Evolutionary conservation across 2,797 vertebrate species (phyloP).

Genomic region (Poeciliopsis turneri): DNA sequence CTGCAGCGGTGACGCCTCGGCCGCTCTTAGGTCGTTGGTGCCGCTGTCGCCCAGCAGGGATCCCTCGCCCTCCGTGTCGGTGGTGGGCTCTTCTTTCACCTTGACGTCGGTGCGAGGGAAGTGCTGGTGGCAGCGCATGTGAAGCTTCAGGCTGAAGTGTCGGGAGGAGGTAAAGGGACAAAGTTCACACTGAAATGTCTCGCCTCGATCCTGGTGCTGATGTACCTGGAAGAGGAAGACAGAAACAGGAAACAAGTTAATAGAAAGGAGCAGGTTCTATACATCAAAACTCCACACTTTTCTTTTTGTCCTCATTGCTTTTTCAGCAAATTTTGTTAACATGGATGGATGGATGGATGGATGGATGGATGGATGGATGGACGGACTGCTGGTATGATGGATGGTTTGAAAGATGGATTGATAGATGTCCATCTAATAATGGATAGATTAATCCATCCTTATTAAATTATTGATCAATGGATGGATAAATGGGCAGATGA

Average conservation of each 20-base stretch:
- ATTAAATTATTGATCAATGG: too few relatives aligned
- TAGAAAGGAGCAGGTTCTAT: neutral
- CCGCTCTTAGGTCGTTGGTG: slow-evolving; percentile 79
- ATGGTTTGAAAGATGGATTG: neutral
- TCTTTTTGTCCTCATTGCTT: neutral
- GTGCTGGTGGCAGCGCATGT: slow-evolving; percentile 99
- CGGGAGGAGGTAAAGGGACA: slow-evolving; percentile 99
- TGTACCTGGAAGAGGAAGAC: slow-evolving; percentile 86
- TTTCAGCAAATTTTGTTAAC: neutral
- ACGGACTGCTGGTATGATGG: too few relatives aligned
- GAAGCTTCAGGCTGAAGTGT: slow-evolving; percentile 99
- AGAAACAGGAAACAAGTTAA: slow-evolving; percentile 28
- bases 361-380: neutral
- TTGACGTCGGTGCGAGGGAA: slow-evolving; percentile 95
- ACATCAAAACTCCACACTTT: neutral
- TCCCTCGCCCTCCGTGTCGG: slow-evolving; percentile 91
- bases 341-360: neutral
- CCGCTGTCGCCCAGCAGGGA: slow-evolving; percentile 86
- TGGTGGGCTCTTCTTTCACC: slow-evolving; percentile 96
- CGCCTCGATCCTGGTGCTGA: slow-evolving; percentile 98
- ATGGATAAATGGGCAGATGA: neutral
- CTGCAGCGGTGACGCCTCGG: slow-evolving; percentile 81
- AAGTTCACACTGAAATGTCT: slow-evolving; percentile 98
- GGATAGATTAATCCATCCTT: too few relatives aligned
- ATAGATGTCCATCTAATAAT: neutral